Evolutionary conservation across 2,797 vertebrate species (phyloP).

Genomic region (Hirundo rustica): DNA sequence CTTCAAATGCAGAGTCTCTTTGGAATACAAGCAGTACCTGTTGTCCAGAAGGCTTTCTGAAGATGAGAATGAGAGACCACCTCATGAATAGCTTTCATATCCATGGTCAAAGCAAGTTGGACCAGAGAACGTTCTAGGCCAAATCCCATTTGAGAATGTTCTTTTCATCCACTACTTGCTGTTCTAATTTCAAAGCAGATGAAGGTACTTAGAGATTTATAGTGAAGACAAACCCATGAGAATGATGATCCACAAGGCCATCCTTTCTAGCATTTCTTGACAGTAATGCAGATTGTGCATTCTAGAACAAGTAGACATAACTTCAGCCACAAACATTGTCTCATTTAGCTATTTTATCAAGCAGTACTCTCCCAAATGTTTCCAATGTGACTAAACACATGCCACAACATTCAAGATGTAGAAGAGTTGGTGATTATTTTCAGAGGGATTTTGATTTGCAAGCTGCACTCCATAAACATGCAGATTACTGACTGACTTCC

Average conservation of each 20-base stretch:
- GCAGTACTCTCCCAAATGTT: background rate
- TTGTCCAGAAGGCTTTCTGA: background rate
- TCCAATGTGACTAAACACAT: background rate
- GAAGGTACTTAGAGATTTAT: background rate
- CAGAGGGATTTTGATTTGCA: background rate
- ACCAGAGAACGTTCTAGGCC: background rate
- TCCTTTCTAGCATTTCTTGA: background rate
- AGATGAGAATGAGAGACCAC: background rate
- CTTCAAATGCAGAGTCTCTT: background rate
- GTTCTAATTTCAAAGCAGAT: background rate
- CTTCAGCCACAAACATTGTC: background rate
- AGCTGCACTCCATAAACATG: constrained; percentile 28
- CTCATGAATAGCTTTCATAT: background rate
- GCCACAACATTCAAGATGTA: background rate
- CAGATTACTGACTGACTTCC: background rate
- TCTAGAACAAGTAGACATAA: background rate
- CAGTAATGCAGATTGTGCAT: background rate
- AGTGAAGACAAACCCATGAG: background rate
- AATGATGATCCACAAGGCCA: background rate
- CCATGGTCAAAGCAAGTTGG: background rate
- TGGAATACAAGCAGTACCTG: background rate
- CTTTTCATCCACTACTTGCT: background rate
- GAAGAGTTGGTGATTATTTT: background rate
- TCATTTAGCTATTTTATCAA: background rate
- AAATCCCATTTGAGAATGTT: background rate